A percentile compares a stretch with the other conserved stretches of the same genome.
These are phyloP conservation scores for Epirrhoe tristata DNA, from an alignment of 2,888 invertebrate species.

Conservation along the genomic window DNA sequence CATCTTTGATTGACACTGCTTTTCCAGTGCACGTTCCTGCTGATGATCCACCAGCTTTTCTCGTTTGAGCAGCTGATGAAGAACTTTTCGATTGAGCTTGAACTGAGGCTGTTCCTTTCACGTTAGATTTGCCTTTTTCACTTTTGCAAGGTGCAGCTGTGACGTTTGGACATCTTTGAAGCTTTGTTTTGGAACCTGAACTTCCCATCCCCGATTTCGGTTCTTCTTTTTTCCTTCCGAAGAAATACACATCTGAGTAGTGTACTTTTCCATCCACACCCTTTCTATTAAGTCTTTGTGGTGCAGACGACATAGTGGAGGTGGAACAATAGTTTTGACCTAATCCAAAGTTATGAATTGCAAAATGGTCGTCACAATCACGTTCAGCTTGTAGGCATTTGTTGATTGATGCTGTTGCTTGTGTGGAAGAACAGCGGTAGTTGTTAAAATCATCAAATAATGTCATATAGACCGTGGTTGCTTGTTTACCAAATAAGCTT, in stretches of 20 bases:
- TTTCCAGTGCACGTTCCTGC: constrained; percentile 54
- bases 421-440: constrained; percentile 63
- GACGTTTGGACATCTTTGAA: constrained; percentile 37
- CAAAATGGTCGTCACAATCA: constrained; percentile 21
- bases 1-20: constrained; percentile 65
- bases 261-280: constrained; percentile 38
- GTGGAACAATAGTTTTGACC: constrained; percentile 50
- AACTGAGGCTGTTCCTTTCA: constrained; percentile 37
- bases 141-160: constrained; percentile 36
- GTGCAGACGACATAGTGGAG: constrained; percentile 46
- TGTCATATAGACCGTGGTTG: constrained; percentile 69
- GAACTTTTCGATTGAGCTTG: constrained; percentile 43
- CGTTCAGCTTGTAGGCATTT: constrained; percentile 72
- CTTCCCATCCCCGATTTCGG: constrained; percentile 65
- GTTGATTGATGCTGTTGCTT: constrained; percentile 78
- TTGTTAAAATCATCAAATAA: constrained; percentile 57
- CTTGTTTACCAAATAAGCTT: constrained; percentile 42
- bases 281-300: constrained; percentile 34
- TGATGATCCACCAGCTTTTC: constrained; percentile 44
- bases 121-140: constrained; percentile 34
- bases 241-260: constrained; percentile 67
- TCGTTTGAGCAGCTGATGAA: constrained; percentile 54
- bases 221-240: constrained; percentile 61
- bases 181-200: constrained; percentile 43
- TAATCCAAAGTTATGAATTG: constrained; percentile 30